Base-by-base conservation (phyloP, 2,888 invertebrate genomes). In the Oeneis ivallda region DNA sequence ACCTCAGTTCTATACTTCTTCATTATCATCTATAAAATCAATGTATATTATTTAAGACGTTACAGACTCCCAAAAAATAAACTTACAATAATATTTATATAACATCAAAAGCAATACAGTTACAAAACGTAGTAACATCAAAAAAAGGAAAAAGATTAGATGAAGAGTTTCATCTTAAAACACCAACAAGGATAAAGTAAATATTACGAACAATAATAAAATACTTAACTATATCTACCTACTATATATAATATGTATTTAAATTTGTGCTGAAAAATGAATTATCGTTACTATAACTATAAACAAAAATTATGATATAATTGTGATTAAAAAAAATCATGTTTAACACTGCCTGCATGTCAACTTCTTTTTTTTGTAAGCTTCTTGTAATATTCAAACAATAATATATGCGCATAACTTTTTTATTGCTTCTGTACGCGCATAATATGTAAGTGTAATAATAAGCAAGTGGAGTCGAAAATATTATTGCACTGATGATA, bases 81-180 rank as follows among this genome's bases (percentile, higher is more conserved):
- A 49, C 54, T 39, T 65, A 62, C 19, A 61, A 58, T 66, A 64
- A 41, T 66, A 61, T 64, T 50, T 50, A 49, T 50, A 66, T 69
- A 69, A 72, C 72, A 75, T 73, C 60, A 71, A 71, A 76, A 74
- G 72, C 70, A 72, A 60, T 65, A 65, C 7, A 37, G n/a, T 54
- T 77, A 81, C 75, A 74, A 67, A 72, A 72, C 72, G 75, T 79
- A 79, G 76, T 78, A 82, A 75, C 76, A 74, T 73, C 62, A 57
- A 68, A 52, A 64, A 57, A 34, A 26, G 19, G 32, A 60, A 43
- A 50, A 63, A 62, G 53, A 52, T 34, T 19, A 43, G 32, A 50
- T 45, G 39, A 67, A 17, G 79, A 73, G 63, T 68, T 65, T 69
- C 67, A 62, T 54, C 41, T 19, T 49, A 26, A 57, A 66, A 68